Percentiles rank a stretch among this genome's conserved stretches.
Conservation (phyloP, 2,888 invertebrate genomes). For the Pasiphila rectangulata region DNA sequence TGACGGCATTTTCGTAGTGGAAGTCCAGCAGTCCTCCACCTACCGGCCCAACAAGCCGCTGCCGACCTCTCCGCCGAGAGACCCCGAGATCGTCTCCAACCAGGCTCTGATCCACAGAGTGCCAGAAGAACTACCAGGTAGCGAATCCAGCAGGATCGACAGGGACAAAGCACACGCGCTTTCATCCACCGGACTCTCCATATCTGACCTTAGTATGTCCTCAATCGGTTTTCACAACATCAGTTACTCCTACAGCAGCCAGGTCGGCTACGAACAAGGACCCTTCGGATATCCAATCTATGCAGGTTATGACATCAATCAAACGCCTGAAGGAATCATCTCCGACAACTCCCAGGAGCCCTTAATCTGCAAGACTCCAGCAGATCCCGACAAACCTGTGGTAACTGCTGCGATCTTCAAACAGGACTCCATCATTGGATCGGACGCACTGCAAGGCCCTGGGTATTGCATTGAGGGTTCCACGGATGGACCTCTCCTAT, state of each 20-base stretch:
- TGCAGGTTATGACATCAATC: conserved; percentile 77
- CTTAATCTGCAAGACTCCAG: conserved; percentile 69
- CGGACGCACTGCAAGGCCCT: conserved; percentile 65
- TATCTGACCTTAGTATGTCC: conserved; percentile 89
- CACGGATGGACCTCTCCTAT: conserved; percentile 72
- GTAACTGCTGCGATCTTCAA: conserved; percentile 87
- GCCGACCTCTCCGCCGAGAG: conserved; percentile 58
- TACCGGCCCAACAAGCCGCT: conserved; percentile 61
- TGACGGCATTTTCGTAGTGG: conserved; percentile 88
- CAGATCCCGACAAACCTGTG: conserved; percentile 82
- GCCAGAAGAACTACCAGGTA: conserved; percentile 59
- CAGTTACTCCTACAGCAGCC: conserved; percentile 90
- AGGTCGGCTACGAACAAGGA: conserved; percentile 87
- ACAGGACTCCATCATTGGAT: conserved; percentile 79
- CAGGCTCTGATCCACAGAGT: conserved; percentile 71
- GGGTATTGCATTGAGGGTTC: conserved; percentile 76
- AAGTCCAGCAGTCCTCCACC: conserved; percentile 78
- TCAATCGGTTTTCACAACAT: conserved; percentile 86
- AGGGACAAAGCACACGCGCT: conserved; percentile 75
- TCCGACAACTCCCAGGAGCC: conserved; percentile 74
- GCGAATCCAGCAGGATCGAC: conserved; percentile 55
- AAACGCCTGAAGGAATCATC: conserved; percentile 56
- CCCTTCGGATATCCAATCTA: conserved; percentile 85
- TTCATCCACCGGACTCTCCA: conserved; percentile 88
- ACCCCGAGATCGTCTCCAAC: conserved; percentile 73